Conservation (phyloP, 1,140 invertebrate species). For the Eufriesea mexicana region DNA sequence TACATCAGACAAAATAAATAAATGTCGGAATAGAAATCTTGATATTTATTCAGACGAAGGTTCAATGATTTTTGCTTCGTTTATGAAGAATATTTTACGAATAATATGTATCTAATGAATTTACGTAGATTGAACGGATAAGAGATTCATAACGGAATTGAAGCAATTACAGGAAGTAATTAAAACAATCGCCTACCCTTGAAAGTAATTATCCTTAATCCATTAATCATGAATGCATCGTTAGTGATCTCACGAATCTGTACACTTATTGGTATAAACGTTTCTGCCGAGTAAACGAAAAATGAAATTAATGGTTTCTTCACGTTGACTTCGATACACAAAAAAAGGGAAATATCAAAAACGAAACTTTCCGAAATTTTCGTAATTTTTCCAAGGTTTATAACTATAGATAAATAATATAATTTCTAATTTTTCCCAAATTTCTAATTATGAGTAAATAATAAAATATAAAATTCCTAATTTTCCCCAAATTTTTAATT, state of each 20-base stretch:
- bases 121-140: not conserved
- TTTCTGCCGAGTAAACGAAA: not conserved
- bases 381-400: too few species aligned
- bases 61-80: not conserved
- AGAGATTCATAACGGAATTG: not conserved
- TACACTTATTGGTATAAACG: not conserved
- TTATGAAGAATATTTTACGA: not conserved
- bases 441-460: too few species aligned
- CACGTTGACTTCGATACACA: too few species aligned
- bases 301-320: not conserved
- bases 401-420: too few species aligned
- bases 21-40: not conserved
- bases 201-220: not conserved
- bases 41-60: not conserved
- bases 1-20: not conserved
- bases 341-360: not conserved
- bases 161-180: not conserved
- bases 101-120: not conserved
- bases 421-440: too few species aligned
- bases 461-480: too few species aligned
- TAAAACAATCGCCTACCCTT: slow-evolving; percentile 2
- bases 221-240: not conserved
- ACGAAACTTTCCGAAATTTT: not conserved
- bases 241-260: not conserved
- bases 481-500: too few species aligned